Percentiles rank a stretch among this genome's conserved stretches.
phyloP scores from a whole-genome alignment of 2,888 invertebrate genomes.

The Carabus problematicus region DNA sequence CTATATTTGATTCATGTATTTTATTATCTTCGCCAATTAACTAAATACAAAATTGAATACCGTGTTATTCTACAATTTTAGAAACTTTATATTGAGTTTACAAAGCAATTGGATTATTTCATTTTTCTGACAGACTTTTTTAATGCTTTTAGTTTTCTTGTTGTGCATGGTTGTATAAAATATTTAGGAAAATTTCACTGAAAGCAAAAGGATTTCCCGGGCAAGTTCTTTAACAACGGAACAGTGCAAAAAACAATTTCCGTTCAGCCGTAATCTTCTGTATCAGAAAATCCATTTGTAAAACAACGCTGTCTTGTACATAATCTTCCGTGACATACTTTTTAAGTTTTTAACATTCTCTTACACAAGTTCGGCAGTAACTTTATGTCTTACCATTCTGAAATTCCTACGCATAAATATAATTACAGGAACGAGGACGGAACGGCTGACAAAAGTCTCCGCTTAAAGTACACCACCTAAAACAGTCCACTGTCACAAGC shows the following conservation, averaged over 20 bases:
- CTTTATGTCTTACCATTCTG: not conserved
- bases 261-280: conserved; percentile 13
- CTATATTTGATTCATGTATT: too few relatives aligned
- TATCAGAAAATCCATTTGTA: conserved; percentile 33
- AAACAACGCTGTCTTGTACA: conserved; percentile 19
- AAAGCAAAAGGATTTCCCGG: too few relatives aligned
- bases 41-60: too few relatives aligned
- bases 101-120: too few relatives aligned
- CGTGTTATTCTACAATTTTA: too few relatives aligned
- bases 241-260: conserved; percentile 8
- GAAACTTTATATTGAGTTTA: too few relatives aligned
- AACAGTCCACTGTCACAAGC: conserved; percentile 31
- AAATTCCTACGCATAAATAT: conserved; percentile 35
- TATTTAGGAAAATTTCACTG: too few relatives aligned
- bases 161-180: too few relatives aligned
- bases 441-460: conserved; percentile 9
- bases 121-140: too few relatives aligned
- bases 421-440: conserved; percentile 22
- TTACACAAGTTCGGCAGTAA: conserved; percentile 32
- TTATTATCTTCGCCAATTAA: too few relatives aligned
- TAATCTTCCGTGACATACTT: conserved; percentile 38
- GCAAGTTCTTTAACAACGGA: too few relatives aligned
- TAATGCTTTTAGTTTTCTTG: too few relatives aligned
- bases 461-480: conserved; percentile 8
- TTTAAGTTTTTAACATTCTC: conserved; percentile 37